Percentiles rank a stretch among this genome's conserved stretches.
These are phyloP conservation scores for Cyanistes caeruleus DNA, from an alignment of 2,113 vertebrate species.

Conservation along the genomic window DNA sequence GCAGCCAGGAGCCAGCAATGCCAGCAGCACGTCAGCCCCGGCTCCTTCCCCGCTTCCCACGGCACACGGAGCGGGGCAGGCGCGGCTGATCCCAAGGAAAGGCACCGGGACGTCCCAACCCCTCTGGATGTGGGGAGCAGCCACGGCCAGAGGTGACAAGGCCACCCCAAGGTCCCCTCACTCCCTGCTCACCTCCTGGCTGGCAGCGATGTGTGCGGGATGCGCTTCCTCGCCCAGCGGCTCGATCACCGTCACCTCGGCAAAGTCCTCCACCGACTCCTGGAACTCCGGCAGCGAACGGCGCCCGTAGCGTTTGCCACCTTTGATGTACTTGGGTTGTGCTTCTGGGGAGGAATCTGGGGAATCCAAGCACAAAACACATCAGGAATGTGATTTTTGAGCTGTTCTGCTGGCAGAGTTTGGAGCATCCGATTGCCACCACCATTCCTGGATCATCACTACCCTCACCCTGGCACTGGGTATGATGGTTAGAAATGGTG, in stretches of 20 bases:
- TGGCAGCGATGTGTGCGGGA: constrained; percentile 66
- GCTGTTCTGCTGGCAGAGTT: fast-evolving
- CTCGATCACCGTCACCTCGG: constrained; percentile 71
- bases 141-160: no score
- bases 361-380: not conserved
- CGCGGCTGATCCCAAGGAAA: fast-evolving
- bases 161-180: fast-evolving
- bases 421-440: fast-evolving
- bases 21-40: fast-evolving
- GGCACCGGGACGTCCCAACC: not conserved
- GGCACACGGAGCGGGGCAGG: not conserved
- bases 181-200: constrained; percentile 79
- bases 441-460: fast-evolving
- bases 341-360: constrained; percentile 82
- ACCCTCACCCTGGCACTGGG: fast-evolving
- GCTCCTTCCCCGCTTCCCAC: not conserved
- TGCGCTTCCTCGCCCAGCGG: constrained; percentile 44
- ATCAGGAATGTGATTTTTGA: fast-evolving
- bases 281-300: constrained; percentile 87
- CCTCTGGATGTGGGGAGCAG: not conserved
- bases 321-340: constrained; percentile 92
- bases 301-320: constrained; percentile 91
- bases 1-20: not conserved
- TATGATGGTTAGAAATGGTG: fast-evolving
- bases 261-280: constrained; percentile 73